A percentile compares a stretch with the other conserved stretches of the same genome.
These are phyloP conservation scores for Propithecus coquereli DNA, from an alignment of 2,113 vertebrate species.

Conservation along the genomic window DNA sequence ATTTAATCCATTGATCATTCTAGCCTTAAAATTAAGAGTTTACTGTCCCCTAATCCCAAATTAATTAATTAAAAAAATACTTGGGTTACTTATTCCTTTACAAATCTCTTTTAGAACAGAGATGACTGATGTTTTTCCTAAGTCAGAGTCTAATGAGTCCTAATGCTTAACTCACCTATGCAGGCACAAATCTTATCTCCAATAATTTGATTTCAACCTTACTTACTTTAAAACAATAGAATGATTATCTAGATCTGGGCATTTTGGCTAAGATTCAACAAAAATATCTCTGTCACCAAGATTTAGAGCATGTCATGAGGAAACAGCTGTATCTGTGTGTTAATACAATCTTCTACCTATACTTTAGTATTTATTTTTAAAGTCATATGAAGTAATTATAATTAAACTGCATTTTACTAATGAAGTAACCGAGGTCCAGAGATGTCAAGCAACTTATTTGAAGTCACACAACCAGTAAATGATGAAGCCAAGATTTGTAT, in stretches of 20 bases:
- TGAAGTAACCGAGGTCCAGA: not conserved
- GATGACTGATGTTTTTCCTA: not conserved
- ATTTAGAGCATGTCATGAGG: not conserved
- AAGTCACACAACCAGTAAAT: not conserved
- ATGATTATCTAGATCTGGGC: not conserved
- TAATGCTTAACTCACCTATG: not conserved
- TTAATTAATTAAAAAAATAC: not conserved
- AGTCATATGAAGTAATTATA: not conserved
- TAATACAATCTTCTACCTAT: not conserved
- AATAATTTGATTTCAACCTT: not conserved
- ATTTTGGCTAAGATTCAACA: not conserved
- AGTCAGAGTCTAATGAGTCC: not conserved
- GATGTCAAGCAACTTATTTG: not conserved
- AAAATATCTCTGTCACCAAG: not conserved
- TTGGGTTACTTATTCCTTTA: not conserved
- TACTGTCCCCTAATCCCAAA: not conserved
- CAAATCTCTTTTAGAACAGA: not conserved
- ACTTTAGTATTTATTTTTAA: not conserved
- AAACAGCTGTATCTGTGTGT: not conserved
- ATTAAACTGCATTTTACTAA: not conserved
- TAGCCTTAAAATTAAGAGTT: not conserved
- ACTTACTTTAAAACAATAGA: not conserved
- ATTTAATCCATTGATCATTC: not conserved
- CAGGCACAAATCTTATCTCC: not conserved
- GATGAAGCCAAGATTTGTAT: not conserved